A percentile compares a stretch with the other conserved stretches of the same genome.
Conservation (phyloP, 1,140 invertebrate species). For the Nasonia giraulti region DNA sequence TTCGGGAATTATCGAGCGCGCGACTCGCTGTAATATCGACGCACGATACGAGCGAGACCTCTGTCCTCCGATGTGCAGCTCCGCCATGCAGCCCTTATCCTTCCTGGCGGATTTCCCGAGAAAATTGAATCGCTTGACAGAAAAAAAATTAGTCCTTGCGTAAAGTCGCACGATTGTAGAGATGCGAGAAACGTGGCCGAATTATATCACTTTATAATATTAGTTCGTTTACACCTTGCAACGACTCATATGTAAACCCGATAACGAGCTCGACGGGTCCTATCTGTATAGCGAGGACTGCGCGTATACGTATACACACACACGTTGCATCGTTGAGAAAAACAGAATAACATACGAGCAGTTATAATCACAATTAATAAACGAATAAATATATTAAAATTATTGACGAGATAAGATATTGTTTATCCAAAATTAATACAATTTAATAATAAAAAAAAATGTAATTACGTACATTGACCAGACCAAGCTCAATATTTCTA, state of each 20-base stretch:
- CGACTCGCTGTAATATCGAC: background rate
- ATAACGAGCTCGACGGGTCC: background rate
- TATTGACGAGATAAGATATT: conserved; percentile 29
- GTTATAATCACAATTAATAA: conserved; percentile 24
- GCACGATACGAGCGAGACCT: background rate
- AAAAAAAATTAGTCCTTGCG: background rate
- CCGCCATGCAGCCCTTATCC: too few species aligned
- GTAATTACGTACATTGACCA: conserved; percentile 72
- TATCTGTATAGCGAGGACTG: background rate
- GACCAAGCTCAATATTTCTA: conserved; percentile 75
- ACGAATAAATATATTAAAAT: background rate
- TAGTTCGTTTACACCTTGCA: conserved; percentile 17
- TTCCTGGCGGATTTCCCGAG: conserved; percentile 4
- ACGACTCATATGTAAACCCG: background rate
- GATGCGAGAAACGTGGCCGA: conserved; percentile 7
- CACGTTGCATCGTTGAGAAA: background rate
- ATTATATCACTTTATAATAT: conserved; percentile 25
- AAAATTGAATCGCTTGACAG: background rate
- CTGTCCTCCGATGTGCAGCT: too few species aligned
- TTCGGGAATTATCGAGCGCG: background rate
- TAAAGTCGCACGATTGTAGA: conserved; percentile 4
- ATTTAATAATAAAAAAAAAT: conserved; percentile 56
- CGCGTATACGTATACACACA: background rate
- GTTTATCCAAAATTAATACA: conserved; percentile 50
- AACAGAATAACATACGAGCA: conserved; percentile 20